phyloP scores from a whole-genome alignment of 2,888 invertebrate genomes.

The Cryptocephalus primarius region DNA sequence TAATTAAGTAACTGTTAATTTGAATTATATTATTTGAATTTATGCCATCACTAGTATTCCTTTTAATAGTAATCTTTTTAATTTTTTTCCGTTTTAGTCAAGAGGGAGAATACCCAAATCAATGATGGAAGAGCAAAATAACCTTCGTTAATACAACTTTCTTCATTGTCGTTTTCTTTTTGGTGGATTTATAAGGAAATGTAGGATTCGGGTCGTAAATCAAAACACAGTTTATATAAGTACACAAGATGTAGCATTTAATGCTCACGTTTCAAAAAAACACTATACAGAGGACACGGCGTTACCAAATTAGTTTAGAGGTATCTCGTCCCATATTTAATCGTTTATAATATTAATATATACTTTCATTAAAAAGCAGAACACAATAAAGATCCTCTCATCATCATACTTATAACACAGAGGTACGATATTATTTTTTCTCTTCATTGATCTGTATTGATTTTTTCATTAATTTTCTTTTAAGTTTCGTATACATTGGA shows the following conservation, averaged over 20 bases:
- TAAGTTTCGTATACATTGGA: slow-evolving; percentile 56
- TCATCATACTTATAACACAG: slow-evolving; percentile 34
- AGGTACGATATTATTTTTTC: slow-evolving; percentile 35
- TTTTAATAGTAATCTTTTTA: too few relatives aligned
- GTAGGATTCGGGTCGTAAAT: slow-evolving; percentile 7
- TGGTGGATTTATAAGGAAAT: background rate
- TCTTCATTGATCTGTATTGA: slow-evolving; percentile 30
- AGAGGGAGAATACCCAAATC: too few relatives aligned
- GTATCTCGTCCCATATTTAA: slow-evolving; percentile 36
- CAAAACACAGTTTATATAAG: slow-evolving; percentile 37
- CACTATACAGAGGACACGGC: slow-evolving; percentile 42
- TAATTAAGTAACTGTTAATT: too few relatives aligned
- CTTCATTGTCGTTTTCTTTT: too few relatives aligned
- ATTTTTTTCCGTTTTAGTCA: too few relatives aligned
- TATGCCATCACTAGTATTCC: too few relatives aligned
- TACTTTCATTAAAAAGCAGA: slow-evolving; percentile 41
- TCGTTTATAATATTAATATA: slow-evolving; percentile 34
- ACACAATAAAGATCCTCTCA: slow-evolving; percentile 40
- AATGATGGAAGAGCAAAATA: too few relatives aligned
- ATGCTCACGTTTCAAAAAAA: slow-evolving; percentile 42
- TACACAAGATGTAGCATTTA: slow-evolving; percentile 43
- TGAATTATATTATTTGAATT: too few relatives aligned
- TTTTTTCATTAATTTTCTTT: slow-evolving; percentile 23
- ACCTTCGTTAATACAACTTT: too few relatives aligned
- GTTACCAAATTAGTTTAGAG: slow-evolving; percentile 40